Percentiles rank a stretch among this genome's conserved stretches.
Conservation (phyloP, 2,113 vertebrate species). For the Tragelaphus buxtoni region DNA sequence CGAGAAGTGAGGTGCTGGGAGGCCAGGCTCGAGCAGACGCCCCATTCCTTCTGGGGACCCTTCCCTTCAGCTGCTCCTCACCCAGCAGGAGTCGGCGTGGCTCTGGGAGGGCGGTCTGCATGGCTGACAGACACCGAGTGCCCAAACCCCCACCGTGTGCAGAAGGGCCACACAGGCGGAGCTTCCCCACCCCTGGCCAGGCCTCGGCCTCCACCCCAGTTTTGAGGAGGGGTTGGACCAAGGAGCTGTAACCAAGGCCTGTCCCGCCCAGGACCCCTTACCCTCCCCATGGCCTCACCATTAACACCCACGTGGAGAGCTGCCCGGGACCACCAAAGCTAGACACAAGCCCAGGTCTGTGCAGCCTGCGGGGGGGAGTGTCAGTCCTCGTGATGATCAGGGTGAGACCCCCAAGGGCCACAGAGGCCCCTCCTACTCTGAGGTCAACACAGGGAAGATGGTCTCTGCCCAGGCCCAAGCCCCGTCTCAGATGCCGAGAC, state of each 20-base stretch:
- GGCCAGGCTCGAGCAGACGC: background rate
- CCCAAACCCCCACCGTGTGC: background rate
- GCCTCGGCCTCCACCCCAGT: background rate
- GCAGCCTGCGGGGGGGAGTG: fast-evolving
- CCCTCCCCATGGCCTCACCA: fast-evolving
- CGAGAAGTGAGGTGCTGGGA: background rate
- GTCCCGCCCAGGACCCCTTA: background rate
- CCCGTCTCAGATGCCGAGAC: background rate
- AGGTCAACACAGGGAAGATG: background rate
- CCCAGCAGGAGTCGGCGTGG: background rate
- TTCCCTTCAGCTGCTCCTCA: background rate
- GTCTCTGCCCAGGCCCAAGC: background rate
- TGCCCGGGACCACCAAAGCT: background rate
- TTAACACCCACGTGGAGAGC: background rate
- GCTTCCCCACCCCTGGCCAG: background rate
- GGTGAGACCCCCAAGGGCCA: background rate
- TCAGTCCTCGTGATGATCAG: too few relatives aligned
- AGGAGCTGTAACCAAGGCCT: background rate
- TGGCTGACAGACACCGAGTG: background rate
- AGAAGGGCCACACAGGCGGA: background rate
- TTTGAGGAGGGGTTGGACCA: background rate
- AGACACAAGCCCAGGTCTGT: background rate
- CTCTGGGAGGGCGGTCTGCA: background rate
- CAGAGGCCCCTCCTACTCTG: background rate
- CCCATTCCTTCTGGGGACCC: fast-evolving